Conservation (phyloP, 2,888 invertebrate species). For the Raillietiella orientalis region DNA sequence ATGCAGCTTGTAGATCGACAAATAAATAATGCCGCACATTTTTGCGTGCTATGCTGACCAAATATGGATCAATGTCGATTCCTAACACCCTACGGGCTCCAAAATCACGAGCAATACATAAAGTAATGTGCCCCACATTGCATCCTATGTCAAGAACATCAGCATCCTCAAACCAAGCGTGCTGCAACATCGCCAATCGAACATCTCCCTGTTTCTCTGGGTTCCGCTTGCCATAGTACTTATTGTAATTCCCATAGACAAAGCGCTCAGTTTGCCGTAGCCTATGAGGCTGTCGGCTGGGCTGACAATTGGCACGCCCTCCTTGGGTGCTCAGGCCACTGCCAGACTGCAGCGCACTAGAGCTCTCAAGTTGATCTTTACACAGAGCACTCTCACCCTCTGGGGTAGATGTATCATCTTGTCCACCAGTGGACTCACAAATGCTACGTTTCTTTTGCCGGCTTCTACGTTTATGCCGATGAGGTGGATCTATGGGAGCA, state of each 20-base stretch:
- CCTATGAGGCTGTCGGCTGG: not conserved
- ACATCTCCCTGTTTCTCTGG: conserved; percentile 45
- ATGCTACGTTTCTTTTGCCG: conserved; percentile 7
- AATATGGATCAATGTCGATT: conserved; percentile 66
- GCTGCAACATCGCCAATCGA: conserved; percentile 45
- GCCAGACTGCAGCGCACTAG: not conserved
- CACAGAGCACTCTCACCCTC: too few species aligned
- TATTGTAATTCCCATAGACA: conserved; percentile 84
- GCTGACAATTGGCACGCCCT: not conserved
- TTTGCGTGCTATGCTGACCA: conserved; percentile 40
- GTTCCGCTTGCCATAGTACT: conserved; percentile 84
- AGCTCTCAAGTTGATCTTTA: too few species aligned
- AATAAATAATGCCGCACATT: conserved; percentile 31
- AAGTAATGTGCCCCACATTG: conserved; percentile 80
- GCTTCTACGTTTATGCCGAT: conserved; percentile 2
- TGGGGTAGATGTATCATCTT: too few species aligned
- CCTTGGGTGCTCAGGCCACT: not conserved
- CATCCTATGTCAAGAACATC: conserved; percentile 90
- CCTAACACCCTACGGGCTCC: conserved; percentile 58
- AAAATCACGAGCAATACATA: conserved; percentile 56
- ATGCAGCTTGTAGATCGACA: too few species aligned
- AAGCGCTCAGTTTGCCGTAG: conserved; percentile 31
- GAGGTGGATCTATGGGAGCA: too few species aligned
- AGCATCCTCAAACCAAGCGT: conserved; percentile 53
- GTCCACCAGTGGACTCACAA: too few species aligned